Conservation (phyloP, 1,140 invertebrate species). For the Drosophila pachea region DNA sequence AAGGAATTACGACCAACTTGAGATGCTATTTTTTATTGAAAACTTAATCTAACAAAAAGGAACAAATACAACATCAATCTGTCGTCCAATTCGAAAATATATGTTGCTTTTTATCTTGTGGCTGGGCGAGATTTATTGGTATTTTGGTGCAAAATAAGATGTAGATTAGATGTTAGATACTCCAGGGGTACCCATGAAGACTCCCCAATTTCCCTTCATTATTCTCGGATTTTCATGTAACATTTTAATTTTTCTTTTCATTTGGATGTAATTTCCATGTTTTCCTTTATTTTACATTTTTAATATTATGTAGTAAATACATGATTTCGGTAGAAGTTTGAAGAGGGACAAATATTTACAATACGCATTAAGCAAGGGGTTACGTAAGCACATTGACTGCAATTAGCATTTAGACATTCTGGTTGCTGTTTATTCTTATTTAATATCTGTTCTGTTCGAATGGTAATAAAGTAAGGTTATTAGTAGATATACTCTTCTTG, state of each 20-base stretch:
- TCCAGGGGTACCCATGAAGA: too few species aligned
- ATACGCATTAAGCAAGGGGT: conserved; percentile 23
- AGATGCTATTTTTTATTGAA: too few species aligned
- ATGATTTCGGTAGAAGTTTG: not conserved
- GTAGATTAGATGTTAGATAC: too few species aligned
- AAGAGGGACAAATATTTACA: conserved; percentile 15
- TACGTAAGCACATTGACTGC: conserved; percentile 61
- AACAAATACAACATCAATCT: conserved; percentile 19
- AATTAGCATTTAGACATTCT: conserved; percentile 39
- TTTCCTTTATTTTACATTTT: too few species aligned
- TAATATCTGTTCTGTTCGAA: conserved; percentile 30
- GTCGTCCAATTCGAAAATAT: conserved; percentile 17
- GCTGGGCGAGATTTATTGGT: conserved; percentile 14
- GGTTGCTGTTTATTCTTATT: conserved; percentile 14
- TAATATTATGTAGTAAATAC: not conserved
- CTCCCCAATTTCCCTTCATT: too few species aligned
- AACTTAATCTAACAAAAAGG: too few species aligned
- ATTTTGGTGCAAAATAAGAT: conserved; percentile 37
- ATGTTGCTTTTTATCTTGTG: conserved; percentile 35
- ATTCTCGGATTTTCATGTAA: too few species aligned
- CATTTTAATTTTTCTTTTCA: too few species aligned
- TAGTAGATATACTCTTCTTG: not conserved
- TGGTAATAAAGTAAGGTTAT: conserved; percentile 33
- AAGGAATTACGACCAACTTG: too few species aligned
- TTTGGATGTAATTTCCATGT: too few species aligned